Conservation (phyloP, 2,113 vertebrate genomes). For the Saccopteryx bilineata region DNA sequence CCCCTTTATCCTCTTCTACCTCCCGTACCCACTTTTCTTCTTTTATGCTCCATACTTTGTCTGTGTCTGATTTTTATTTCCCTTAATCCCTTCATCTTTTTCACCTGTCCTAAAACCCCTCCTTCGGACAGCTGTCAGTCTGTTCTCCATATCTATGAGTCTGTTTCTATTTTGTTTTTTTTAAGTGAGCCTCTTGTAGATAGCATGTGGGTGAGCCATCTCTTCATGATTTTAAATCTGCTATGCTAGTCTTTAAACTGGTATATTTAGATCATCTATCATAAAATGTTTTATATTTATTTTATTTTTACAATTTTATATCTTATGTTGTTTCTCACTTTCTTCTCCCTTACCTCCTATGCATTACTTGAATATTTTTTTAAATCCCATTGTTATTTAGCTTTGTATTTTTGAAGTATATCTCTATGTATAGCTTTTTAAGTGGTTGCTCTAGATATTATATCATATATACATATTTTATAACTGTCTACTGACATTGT, state of each 20-base stretch:
- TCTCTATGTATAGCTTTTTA: neutral
- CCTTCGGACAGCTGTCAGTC: no score
- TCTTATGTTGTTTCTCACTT: neutral
- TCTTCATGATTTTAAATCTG: neutral
- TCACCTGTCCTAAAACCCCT: no score
- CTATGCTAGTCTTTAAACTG: slow-evolving; percentile 1
- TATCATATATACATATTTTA: neutral
- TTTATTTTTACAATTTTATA: no score
- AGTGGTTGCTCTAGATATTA: neutral
- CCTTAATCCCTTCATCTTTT: no score
- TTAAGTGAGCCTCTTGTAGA: neutral
- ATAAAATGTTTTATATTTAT: neutral
- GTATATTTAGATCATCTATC: neutral
- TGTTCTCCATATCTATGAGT: no score
- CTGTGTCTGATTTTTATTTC: no score
- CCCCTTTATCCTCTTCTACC: no score
- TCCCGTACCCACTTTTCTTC: no score
- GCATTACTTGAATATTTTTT: neutral
- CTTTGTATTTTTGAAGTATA: neutral
- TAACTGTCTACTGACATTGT: neutral
- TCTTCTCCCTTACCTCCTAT: neutral
- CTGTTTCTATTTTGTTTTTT: no score
- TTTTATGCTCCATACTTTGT: no score
- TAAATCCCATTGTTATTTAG: neutral
- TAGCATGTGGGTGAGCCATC: neutral